Percentiles rank a stretch among this genome's conserved stretches.
These are phyloP conservation scores for Drosophila nigrodunni DNA, from an alignment of 1,140 invertebrate genomes.

Conservation along the genomic window DNA sequence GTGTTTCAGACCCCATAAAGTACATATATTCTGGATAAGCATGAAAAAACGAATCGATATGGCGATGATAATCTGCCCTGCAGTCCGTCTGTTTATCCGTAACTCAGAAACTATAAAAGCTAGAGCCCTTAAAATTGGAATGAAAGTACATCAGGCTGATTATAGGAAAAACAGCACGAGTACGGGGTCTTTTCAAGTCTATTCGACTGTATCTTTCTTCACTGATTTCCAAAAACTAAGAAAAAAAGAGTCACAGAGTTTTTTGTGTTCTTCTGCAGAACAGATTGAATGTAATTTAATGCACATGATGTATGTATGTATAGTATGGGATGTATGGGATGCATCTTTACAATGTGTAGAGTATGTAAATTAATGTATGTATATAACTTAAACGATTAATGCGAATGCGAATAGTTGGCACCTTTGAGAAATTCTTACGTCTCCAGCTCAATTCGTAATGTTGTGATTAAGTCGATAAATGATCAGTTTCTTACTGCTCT, in stretches of 20 bases:
- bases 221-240: neutral
- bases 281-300: slow-evolving; percentile 55
- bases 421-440: slow-evolving; percentile 16
- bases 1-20: too few relatives aligned
- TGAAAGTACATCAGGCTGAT: too few relatives aligned
- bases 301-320: slow-evolving; percentile 23
- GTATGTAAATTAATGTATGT: slow-evolving; percentile 13
- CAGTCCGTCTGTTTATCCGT: too few relatives aligned
- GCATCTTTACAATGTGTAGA: slow-evolving; percentile 51
- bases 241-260: neutral
- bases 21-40: too few relatives aligned
- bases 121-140: too few relatives aligned
- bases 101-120: too few relatives aligned
- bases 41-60: too few relatives aligned
- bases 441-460: slow-evolving; percentile 37
- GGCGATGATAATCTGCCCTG: too few relatives aligned
- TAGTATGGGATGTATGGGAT: slow-evolving; percentile 38
- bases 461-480: slow-evolving; percentile 30
- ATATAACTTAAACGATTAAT: slow-evolving; percentile 50
- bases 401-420: slow-evolving; percentile 35
- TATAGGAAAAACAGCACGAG: too few relatives aligned
- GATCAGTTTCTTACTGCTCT: slow-evolving; percentile 18
- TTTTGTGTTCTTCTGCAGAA: slow-evolving; percentile 75
- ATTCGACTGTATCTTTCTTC: too few relatives aligned
- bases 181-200: too few relatives aligned